Evolutionary conservation across 2,113 vertebrate genomes (phyloP).

Genomic region (Rousettus leschenaultii): DNA sequence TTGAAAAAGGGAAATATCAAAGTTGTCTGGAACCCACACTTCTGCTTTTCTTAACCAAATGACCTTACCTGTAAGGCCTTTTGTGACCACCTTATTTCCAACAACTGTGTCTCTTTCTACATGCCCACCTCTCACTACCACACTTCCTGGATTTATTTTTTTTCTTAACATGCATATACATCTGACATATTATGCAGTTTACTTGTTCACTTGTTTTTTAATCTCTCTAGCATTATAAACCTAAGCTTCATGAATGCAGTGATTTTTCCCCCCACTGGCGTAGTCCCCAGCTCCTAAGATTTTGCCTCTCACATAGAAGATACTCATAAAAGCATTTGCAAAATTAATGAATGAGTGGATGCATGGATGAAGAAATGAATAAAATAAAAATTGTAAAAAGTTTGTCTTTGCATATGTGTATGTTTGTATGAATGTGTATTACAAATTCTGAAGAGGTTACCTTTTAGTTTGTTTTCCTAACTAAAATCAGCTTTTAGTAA

Average conservation of each 20-base stretch:
- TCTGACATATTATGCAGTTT: not conserved
- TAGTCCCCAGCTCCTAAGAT: not conserved
- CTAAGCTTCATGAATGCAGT: not conserved
- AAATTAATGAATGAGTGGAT: not conserved
- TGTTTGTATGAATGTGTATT: not conserved
- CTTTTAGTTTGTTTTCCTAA: not conserved
- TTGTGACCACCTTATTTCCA: not conserved
- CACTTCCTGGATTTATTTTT: not conserved
- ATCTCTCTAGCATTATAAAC: not conserved
- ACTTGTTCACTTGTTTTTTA: not conserved
- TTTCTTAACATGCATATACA: not conserved
- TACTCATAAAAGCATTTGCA: not conserved
- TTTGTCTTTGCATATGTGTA: not conserved
- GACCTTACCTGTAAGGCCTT: not conserved
- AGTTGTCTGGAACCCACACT: not conserved
- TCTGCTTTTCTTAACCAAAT: not conserved
- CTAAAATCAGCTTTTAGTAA: constrained; percentile 21
- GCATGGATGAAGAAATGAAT: not conserved
- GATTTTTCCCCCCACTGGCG: not conserved
- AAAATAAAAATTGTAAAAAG: not conserved
- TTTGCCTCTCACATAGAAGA: not conserved
- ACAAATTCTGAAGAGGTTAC: not conserved
- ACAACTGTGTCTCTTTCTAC: not conserved
- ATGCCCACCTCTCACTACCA: not conserved
- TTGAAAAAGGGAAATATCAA: not conserved